Conservation (phyloP, 2,888 invertebrate genomes). For the Augiades crinisus region DNA sequence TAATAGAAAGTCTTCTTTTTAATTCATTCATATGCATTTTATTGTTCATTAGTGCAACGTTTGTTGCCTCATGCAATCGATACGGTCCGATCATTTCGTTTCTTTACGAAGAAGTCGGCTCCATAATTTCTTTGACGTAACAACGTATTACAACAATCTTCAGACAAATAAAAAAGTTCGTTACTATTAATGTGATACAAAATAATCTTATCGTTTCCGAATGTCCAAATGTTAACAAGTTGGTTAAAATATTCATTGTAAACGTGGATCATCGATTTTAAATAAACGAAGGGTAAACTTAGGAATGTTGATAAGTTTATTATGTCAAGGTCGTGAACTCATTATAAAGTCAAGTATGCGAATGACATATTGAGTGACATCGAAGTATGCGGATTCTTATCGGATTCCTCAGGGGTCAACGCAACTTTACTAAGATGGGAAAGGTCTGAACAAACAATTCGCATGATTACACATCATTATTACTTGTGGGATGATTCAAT, state of each 20-base stretch:
- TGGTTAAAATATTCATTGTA: neutral
- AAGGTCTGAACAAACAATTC: conserved; percentile 7
- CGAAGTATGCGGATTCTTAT: conserved; percentile 4
- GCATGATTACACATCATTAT: conserved; percentile 13
- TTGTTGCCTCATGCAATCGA: conserved; percentile 8
- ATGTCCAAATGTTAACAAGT: neutral
- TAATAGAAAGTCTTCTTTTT: conserved; percentile 20
- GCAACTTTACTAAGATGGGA: conserved; percentile 4
- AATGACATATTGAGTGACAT: conserved; percentile 15
- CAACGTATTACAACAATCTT: neutral
- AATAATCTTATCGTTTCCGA: neutral
- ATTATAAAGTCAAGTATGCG: conserved; percentile 18
- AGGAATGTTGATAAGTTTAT: conserved; percentile 10
- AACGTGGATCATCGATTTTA: neutral
- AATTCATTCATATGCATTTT: conserved; percentile 8
- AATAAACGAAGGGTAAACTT: conserved; percentile 6
- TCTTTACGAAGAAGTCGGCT: neutral
- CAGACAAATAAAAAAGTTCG: neutral
- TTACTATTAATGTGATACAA: too few relatives aligned
- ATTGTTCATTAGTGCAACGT: conserved; percentile 5
- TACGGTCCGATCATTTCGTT: conserved; percentile 3
- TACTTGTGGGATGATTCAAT: conserved; percentile 17
- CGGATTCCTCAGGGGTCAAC: conserved; percentile 15
- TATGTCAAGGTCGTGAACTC: conserved; percentile 23
- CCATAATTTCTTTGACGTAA: neutral